phyloP scores from a whole-genome alignment of 2,113 vertebrate genomes.

The Lampris megalopsis region DNA sequence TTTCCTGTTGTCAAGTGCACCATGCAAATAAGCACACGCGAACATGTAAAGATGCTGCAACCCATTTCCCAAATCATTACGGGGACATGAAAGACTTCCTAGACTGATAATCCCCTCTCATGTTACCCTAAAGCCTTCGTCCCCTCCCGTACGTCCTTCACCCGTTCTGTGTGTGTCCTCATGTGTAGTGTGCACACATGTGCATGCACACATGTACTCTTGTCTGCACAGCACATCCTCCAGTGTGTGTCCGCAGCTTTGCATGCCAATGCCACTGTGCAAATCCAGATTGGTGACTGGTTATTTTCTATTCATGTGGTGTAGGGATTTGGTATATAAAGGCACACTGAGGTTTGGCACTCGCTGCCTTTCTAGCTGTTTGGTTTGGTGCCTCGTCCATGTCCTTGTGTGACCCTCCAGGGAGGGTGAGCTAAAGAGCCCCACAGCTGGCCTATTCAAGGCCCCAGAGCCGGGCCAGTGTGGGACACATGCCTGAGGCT shows the following conservation, averaged over 20 bases:
- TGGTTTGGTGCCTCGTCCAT: conserved; percentile 57
- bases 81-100: conserved; percentile 36
- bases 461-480: conserved; percentile 15
- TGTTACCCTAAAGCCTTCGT: conserved; percentile 31
- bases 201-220: not conserved
- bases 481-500: conserved; percentile 42
- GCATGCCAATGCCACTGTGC: conserved; percentile 36
- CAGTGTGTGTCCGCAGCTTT: conserved; percentile 27
- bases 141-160: conserved; percentile 6
- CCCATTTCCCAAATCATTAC: conserved; percentile 29
- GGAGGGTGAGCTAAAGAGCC: conserved; percentile 46
- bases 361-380: conserved; percentile 39
- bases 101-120: conserved; percentile 43
- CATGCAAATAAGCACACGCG: not conserved
- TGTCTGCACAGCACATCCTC: conserved; percentile 6
- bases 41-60: not conserved
- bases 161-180: not conserved
- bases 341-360: conserved; percentile 63
- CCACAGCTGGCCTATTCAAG: conserved; percentile 41
- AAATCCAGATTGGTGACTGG: conserved; percentile 54
- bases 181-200: not conserved
- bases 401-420: conserved; percentile 69
- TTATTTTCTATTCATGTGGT: conserved; percentile 67
- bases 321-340: conserved; percentile 56
- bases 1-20: conserved; percentile 36